Percentiles rank a stretch among this genome's conserved stretches.
Conservation (phyloP, 2,797 vertebrate species). For the Girardinus metallicus region DNA sequence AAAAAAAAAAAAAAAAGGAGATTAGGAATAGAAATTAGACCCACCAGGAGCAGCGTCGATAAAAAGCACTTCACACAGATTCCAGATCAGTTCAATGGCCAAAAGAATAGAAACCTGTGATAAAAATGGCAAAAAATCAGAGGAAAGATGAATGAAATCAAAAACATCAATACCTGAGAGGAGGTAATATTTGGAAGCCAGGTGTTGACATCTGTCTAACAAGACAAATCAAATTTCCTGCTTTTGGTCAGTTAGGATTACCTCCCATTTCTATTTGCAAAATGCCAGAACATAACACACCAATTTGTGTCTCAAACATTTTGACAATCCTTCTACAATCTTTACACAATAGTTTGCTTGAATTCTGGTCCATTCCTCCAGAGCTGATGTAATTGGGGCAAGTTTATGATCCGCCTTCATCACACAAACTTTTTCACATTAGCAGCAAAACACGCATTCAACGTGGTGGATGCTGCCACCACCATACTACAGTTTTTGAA, state of each 20-base stretch:
- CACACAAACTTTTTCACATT: neutral
- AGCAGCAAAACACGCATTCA: neutral
- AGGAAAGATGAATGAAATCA: neutral
- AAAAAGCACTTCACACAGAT: slow-evolving; percentile 96
- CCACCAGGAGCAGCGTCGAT: slow-evolving; percentile 93
- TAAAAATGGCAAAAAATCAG: slow-evolving; percentile 3
- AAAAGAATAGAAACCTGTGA: slow-evolving; percentile 91
- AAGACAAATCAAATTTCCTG: neutral
- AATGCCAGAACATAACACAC: neutral
- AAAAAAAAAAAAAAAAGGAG: neutral
- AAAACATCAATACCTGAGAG: neutral
- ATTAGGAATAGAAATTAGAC: slow-evolving; percentile 13
- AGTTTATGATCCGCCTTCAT: neutral
- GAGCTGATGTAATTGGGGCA: neutral
- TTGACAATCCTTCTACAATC: neutral
- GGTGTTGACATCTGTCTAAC: neutral
- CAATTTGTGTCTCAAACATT: neutral
- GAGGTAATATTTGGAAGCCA: neutral
- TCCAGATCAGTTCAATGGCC: slow-evolving; percentile 97
- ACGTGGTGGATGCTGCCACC: neutral
- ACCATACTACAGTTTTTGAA: neutral
- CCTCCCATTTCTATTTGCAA: neutral
- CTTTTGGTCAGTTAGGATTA: neutral
- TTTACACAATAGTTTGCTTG: neutral
- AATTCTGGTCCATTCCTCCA: neutral